Conservation (phyloP, 2,113 vertebrate species). For the Arvicanthis niloticus region DNA sequence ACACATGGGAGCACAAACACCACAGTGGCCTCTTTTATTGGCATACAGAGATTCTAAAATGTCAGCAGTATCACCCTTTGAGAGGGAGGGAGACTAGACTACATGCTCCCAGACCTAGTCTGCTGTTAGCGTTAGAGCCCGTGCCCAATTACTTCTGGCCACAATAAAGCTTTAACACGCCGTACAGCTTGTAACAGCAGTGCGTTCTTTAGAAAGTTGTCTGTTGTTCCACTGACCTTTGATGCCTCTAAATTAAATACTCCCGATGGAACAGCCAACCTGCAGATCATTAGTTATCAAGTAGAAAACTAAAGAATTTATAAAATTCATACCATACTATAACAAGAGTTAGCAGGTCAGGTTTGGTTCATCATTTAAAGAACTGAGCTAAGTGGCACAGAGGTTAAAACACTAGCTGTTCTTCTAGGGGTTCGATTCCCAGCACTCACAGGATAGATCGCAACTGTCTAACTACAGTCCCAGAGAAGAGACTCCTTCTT, state of each 20-base stretch:
- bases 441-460: no score
- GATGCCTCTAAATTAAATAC: constrained; percentile 54
- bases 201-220: not conserved
- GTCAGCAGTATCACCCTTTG: constrained; percentile 63
- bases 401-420: not conserved
- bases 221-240: constrained; percentile 56
- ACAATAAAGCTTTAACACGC: constrained; percentile 60
- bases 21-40: constrained; percentile 32
- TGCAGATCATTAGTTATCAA: constrained; percentile 2
- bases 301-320: constrained; percentile 62
- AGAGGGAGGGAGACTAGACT: constrained; percentile 18
- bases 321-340: constrained; percentile 3
- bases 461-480: not conserved
- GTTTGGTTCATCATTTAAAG: constrained; percentile 28
- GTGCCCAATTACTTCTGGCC: not conserved
- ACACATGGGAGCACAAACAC: not conserved
- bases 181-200: constrained; percentile 7
- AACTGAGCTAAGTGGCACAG: not conserved
- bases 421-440: not conserved
- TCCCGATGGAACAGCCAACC: not conserved
- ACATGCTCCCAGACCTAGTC: constrained; percentile 50
- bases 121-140: constrained; percentile 45
- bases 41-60: constrained; percentile 45
- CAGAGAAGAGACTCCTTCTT: not conserved
- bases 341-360: constrained; percentile 15